phyloP scores from a whole-genome alignment of 1,140 invertebrate genomes.

The Chelonus insularis region DNA sequence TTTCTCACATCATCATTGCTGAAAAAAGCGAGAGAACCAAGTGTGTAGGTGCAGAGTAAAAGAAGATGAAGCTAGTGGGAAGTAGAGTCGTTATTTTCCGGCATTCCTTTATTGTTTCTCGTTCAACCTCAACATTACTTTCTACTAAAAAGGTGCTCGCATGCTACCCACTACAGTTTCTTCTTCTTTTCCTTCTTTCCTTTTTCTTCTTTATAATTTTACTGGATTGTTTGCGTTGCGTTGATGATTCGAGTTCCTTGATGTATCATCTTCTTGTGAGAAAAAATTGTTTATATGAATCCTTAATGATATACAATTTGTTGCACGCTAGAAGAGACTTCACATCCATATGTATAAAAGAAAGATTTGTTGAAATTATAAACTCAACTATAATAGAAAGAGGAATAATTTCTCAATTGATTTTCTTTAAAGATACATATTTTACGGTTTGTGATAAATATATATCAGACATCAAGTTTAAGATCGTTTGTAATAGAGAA shows the following conservation, averaged over 20 bases:
- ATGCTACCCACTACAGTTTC: slow-evolving; percentile 24
- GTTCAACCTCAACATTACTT: slow-evolving; percentile 37
- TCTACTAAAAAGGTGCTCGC: slow-evolving; percentile 39
- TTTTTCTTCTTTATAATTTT: neutral
- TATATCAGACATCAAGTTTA: too few relatives aligned
- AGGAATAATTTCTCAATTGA: too few relatives aligned
- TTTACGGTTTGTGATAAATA: too few relatives aligned
- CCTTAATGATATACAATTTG: slow-evolving; percentile 6
- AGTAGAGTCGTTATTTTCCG: slow-evolving; percentile 39
- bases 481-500: too few relatives aligned
- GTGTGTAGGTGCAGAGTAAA: slow-evolving; percentile 24
- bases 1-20: slow-evolving; percentile 39
- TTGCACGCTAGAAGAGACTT: slow-evolving; percentile 1
- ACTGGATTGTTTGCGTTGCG: slow-evolving; percentile 8
- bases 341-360: neutral
- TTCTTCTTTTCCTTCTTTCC: neutral
- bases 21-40: neutral
- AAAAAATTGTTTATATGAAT: neutral
- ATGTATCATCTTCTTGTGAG: neutral
- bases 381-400: too few relatives aligned
- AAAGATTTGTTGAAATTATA: too few relatives aligned
- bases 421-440: too few relatives aligned
- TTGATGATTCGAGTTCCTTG: slow-evolving; percentile 2
- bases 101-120: slow-evolving; percentile 38
- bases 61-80: slow-evolving; percentile 8